Conservation (phyloP, 2,113 vertebrate species). For the Catagonus wagneri region DNA sequence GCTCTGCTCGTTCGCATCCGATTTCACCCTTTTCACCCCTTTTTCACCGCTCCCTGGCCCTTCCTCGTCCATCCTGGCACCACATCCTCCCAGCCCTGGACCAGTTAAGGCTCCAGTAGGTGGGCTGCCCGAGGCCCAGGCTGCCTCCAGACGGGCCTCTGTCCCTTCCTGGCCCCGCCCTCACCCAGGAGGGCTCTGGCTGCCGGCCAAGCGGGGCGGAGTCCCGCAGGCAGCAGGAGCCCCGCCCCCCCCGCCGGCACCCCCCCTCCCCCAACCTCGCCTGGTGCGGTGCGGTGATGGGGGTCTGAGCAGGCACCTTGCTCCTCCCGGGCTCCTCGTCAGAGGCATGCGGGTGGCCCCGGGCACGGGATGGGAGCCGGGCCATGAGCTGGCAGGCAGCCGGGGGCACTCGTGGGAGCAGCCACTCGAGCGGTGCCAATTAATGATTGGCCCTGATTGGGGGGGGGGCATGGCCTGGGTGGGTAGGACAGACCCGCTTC, state of each 20-base stretch:
- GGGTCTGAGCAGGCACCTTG: neutral
- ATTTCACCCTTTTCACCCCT: too few species aligned
- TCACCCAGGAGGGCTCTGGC: neutral
- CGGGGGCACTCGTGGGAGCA: slow-evolving; percentile 31
- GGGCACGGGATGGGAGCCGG: neutral
- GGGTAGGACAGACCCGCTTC: neutral
- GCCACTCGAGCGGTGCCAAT: slow-evolving; percentile 14
- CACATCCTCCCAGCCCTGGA: neutral
- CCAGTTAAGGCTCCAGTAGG: neutral
- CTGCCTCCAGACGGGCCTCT: neutral
- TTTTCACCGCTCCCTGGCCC: too few species aligned
- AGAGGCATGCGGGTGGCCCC: slow-evolving; percentile 1
- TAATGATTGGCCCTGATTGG: slow-evolving; percentile 45
- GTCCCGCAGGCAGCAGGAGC: rapidly evolving
- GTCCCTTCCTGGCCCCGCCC: neutral
- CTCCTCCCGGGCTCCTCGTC: neutral
- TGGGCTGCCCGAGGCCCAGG: neutral
- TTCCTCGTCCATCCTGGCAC: rapidly evolving
- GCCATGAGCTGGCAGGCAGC: slow-evolving; percentile 52
- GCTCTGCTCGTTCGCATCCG: neutral
- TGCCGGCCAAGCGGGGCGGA: neutral
- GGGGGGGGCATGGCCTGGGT: neutral
- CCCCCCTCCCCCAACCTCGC: too few species aligned
- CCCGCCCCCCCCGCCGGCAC: too few species aligned
- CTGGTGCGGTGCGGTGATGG: rapidly evolving